Conservation (phyloP, 2,888 invertebrate genomes). For the Dasypolia templi region DNA sequence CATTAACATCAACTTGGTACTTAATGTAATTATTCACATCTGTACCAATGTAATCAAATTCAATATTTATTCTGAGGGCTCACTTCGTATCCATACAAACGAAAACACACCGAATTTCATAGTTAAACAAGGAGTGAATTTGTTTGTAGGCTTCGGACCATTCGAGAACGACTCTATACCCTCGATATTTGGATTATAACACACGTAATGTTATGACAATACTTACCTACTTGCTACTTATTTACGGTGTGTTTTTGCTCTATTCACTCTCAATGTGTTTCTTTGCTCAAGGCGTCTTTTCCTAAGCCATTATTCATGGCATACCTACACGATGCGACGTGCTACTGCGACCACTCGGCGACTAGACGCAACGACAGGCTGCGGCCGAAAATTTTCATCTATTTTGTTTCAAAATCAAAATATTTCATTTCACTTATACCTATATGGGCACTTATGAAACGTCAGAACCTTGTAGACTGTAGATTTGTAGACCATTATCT, state of each 20-base stretch:
- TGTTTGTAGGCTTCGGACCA: slow-evolving; percentile 15
- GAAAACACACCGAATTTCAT: slow-evolving; percentile 7
- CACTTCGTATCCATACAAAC: slow-evolving; percentile 21
- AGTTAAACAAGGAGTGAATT: slow-evolving; percentile 1
- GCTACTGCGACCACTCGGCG: no score
- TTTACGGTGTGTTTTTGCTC: neutral
- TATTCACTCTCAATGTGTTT: neutral
- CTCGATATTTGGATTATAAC: slow-evolving; percentile 6
- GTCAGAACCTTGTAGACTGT: no score
- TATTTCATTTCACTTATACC: no score
- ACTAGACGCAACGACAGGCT: no score
- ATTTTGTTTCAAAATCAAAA: no score
- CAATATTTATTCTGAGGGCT: slow-evolving; percentile 35
- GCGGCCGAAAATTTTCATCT: no score
- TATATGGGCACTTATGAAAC: no score
- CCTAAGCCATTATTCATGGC: neutral
- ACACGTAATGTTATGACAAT: neutral
- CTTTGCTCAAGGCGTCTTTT: neutral
- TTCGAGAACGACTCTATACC: slow-evolving; percentile 2
- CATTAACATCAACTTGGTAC: neutral
- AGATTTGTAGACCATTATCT: no score
- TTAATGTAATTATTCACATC: slow-evolving; percentile 3
- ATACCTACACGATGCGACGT: no score
- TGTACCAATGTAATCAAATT: slow-evolving; percentile 15
- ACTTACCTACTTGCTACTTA: neutral